Conservation (phyloP, 2,113 vertebrate genomes). For the Todiramphus chloris region DNA sequence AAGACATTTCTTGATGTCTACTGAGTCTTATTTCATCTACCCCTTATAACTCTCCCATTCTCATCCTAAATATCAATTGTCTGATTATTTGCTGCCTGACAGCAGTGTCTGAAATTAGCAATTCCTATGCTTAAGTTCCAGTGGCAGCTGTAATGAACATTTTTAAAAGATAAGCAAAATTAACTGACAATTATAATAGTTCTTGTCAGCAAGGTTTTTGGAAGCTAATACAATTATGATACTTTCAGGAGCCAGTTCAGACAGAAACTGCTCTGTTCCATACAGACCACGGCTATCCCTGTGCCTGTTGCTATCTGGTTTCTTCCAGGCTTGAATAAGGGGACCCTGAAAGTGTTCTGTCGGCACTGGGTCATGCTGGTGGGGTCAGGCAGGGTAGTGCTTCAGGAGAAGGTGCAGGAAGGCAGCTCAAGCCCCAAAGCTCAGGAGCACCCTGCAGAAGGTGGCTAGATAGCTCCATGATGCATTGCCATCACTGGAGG, state of each 20-base stretch:
- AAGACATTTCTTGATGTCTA: not conserved
- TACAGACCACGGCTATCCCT: not conserved
- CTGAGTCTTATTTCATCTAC: not conserved
- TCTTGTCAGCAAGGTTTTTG: not conserved
- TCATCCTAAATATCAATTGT: conserved; percentile 5
- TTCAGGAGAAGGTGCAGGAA: not conserved
- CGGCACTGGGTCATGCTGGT: rapidly evolving
- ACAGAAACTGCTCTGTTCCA: not conserved
- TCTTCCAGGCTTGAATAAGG: not conserved
- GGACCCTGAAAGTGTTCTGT: rapidly evolving
- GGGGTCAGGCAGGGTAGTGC: not conserved
- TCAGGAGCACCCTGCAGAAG: not conserved
- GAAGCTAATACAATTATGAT: not conserved
- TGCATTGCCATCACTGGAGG: not conserved
- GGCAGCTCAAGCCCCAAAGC: rapidly evolving
- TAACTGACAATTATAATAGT: not conserved
- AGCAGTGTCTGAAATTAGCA: not conserved
- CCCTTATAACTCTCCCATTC: not conserved
- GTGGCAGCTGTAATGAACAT: not conserved
- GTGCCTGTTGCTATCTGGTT: not conserved
- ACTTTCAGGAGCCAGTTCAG: not conserved
- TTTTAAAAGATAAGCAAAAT: not conserved
- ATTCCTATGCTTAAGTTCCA: not conserved
- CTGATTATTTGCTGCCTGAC: conserved; percentile 23
- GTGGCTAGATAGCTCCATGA: rapidly evolving